These are phyloP conservation scores for Phortica variegata DNA, from an alignment of 1,140 invertebrate species.

Conservation along the genomic window DNA sequence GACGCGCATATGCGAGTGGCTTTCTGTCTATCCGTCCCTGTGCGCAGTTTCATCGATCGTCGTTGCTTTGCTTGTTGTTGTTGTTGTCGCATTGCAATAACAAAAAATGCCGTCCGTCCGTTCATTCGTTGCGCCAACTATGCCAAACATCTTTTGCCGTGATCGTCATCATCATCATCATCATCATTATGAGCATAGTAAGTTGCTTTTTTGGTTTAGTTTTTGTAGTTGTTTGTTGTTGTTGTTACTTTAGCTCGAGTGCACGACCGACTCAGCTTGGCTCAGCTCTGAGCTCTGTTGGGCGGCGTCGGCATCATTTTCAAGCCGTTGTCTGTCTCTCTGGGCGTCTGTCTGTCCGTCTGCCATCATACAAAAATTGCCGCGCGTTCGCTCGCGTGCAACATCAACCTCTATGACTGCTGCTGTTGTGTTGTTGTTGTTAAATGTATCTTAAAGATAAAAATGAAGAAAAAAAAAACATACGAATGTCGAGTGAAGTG, in stretches of 20 bases:
- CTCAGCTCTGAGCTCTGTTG: not conserved
- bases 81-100: too few relatives aligned
- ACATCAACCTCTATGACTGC: too few relatives aligned
- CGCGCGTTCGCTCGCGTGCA: not conserved
- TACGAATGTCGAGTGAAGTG: conserved; percentile 12
- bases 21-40: too few relatives aligned
- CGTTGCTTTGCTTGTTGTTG: conserved; percentile 40
- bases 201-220: too few relatives aligned
- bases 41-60: conserved; percentile 9
- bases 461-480: conserved; percentile 11
- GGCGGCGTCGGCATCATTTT: conserved; percentile 22
- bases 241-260: too few relatives aligned
- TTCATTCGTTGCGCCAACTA: conserved; percentile 46
- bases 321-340: not conserved
- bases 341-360: too few relatives aligned
- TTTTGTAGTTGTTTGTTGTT: too few relatives aligned
- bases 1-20: too few relatives aligned
- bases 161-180: too few relatives aligned
- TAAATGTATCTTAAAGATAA: conserved; percentile 1
- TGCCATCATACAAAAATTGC: conserved; percentile 47
- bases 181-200: too few relatives aligned
- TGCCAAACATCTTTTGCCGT: conserved; percentile 41
- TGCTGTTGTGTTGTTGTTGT: too few relatives aligned
- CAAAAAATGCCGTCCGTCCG: too few relatives aligned
- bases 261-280: not conserved